Base-by-base conservation (phyloP, 2,888 invertebrate genomes). In the Hydraecia micacea region DNA sequence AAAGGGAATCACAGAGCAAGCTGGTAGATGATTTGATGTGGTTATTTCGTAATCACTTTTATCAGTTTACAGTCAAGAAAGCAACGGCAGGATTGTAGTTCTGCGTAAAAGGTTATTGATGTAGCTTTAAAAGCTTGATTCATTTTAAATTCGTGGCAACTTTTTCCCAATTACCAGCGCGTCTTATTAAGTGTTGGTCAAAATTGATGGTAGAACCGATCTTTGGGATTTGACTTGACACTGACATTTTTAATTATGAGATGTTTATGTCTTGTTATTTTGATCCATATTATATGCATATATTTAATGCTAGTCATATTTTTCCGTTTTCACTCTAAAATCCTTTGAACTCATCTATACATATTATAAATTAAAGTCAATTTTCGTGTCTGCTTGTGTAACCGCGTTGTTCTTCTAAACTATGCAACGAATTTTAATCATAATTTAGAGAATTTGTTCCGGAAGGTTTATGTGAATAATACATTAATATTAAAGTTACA, bases 1-100 rank as follows among this genome's bases (percentile, higher is more conserved):
- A 83, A 75, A 82, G 82, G 70, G 76, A 83, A 86, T 86, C 75
- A 83, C 86, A 83, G 86, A 81, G 86, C 72, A 15, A 63, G 49
- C 58, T 84, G 36, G 32, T 63, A 39, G 71, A 81, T 84, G 80
- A 81, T 81, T 81, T 84, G 84, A 72, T 69, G 72, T 79, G 80
- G 80, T 84, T 84, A 84, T 79, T 28, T 60, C n/a, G 52, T 65
- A 84, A 84, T 84, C 32, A 79, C 68, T 72, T 81, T 79, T 84
- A 84, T 81, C 72, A 73, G 80, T 58, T 49, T 66, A 28, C 76
- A 83, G 55, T 84, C 68, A 63, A 79, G 84, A 84, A 79, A 84
- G 32, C 28, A 49, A 28, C 15, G 11, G 28, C 21, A 2, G 32
- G 39, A 25, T 55, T 52, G 25, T n/a, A 49, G 18, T 79, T 46